phyloP scores from a whole-genome alignment of 2,888 invertebrate species.

The Uloborus plumipes region DNA sequence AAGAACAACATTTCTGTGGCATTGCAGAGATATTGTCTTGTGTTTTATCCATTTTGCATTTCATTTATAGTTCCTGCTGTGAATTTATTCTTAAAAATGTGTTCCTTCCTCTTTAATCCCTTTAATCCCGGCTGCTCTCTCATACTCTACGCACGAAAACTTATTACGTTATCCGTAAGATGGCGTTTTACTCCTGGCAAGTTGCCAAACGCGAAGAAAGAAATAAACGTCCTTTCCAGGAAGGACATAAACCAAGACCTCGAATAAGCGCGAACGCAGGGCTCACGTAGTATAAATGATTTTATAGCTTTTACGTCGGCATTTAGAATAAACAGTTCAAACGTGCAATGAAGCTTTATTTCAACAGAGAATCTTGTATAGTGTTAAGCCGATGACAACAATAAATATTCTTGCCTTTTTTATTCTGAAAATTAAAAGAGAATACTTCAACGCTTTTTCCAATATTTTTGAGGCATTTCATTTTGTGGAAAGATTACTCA shows the following conservation, averaged over 20 bases:
- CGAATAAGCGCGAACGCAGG: background rate
- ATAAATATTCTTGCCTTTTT: background rate
- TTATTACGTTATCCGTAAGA: conserved; percentile 16
- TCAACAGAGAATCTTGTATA: background rate
- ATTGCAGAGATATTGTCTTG: conserved; percentile 11
- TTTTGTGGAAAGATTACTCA: too few relatives aligned
- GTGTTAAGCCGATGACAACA: background rate
- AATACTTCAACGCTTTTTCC: background rate
- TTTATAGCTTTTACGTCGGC: conserved; percentile 19
- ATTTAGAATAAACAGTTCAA: conserved; percentile 9
- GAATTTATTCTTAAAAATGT: background rate
- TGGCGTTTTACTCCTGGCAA: conserved; percentile 21
- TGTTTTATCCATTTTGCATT: conserved; percentile 10
- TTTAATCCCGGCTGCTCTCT: background rate
- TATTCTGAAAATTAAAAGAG: background rate
- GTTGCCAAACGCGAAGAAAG: conserved; percentile 27
- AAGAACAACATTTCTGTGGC: background rate
- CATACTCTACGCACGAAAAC: background rate
- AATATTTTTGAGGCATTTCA: too few relatives aligned
- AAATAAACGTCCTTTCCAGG: conserved; percentile 12
- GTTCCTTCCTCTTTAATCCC: background rate
- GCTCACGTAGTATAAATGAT: conserved; percentile 21
- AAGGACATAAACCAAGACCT: background rate
- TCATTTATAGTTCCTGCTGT: conserved; percentile 3
- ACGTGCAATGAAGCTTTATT: background rate